A percentile compares a stretch with the other conserved stretches of the same genome.
phyloP scores from a whole-genome alignment of 2,888 invertebrate genomes.

The Pyralis farinalis region DNA sequence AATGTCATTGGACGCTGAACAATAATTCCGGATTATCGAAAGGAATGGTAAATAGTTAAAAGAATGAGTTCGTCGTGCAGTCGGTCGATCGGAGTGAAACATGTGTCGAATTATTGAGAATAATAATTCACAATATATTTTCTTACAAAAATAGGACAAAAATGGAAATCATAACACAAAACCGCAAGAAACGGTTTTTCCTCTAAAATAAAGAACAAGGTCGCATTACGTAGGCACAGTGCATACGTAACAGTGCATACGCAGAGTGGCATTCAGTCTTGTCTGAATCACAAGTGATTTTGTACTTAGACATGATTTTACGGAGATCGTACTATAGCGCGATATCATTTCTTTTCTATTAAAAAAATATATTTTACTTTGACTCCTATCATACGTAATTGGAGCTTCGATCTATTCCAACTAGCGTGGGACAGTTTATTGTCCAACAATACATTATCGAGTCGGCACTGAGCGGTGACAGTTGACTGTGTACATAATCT shows the following conservation, averaged over 20 bases:
- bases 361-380: constrained; percentile 1
- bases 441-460: constrained; percentile 36
- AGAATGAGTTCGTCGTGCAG: too few relatives aligned
- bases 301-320: not conserved
- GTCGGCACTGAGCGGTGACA: constrained; percentile 33
- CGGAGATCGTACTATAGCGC: too few relatives aligned
- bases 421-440: constrained; percentile 32
- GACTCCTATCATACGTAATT: constrained; percentile 1
- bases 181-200: not conserved
- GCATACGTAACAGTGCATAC: not conserved
- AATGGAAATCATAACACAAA: too few relatives aligned
- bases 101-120: too few relatives aligned
- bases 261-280: not conserved
- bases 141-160: too few relatives aligned
- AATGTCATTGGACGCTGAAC: too few relatives aligned
- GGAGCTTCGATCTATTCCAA: constrained; percentile 49
- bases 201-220: not conserved
- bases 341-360: too few relatives aligned
- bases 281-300: not conserved
- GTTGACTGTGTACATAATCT: constrained; percentile 24
- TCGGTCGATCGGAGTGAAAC: too few relatives aligned
- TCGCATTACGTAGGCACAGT: not conserved
- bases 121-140: too few relatives aligned
- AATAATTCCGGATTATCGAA: too few relatives aligned
- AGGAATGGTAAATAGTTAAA: too few relatives aligned